These are phyloP conservation scores for Chloroceryle amazona DNA, from an alignment of 2,797 vertebrate species.

Conservation along the genomic window DNA sequence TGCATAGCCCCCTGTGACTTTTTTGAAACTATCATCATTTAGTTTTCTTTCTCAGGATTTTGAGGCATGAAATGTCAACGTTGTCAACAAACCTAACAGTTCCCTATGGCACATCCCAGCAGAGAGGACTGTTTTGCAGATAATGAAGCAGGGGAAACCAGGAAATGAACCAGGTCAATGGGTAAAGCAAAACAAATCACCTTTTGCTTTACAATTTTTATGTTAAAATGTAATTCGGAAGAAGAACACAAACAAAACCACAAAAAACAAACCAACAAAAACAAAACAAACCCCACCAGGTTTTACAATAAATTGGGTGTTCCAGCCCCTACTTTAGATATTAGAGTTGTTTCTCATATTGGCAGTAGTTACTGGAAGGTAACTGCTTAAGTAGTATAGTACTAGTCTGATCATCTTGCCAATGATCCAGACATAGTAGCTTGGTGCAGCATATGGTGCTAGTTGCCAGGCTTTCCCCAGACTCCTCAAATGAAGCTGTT, in stretches of 20 bases:
- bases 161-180: not conserved
- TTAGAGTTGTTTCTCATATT: not conserved
- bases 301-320: not conserved
- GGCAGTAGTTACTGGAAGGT: not conserved
- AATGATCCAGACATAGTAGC: not conserved
- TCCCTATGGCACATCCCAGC: not conserved
- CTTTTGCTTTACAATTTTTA: not conserved
- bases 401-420: not conserved
- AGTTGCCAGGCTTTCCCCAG: not conserved
- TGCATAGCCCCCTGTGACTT: not conserved
- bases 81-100: not conserved
- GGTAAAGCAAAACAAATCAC: rapidly evolving
- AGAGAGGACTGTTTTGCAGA: not conserved
- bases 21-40: not conserved
- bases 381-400: not conserved
- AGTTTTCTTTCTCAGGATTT: not conserved
- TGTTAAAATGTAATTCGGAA: not conserved
- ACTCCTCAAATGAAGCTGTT: not conserved
- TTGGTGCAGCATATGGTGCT: not conserved
- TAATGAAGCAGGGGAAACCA: not conserved
- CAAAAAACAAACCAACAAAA: no score
- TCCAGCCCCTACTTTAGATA: not conserved
- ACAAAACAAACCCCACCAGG: no score
- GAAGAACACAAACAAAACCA: rapidly evolving
- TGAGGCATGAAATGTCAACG: not conserved